A percentile compares a stretch with the other conserved stretches of the same genome.
These are phyloP conservation scores for Oxyura jamaicensis DNA, from an alignment of 2,113 vertebrate genomes.

Conservation along the genomic window DNA sequence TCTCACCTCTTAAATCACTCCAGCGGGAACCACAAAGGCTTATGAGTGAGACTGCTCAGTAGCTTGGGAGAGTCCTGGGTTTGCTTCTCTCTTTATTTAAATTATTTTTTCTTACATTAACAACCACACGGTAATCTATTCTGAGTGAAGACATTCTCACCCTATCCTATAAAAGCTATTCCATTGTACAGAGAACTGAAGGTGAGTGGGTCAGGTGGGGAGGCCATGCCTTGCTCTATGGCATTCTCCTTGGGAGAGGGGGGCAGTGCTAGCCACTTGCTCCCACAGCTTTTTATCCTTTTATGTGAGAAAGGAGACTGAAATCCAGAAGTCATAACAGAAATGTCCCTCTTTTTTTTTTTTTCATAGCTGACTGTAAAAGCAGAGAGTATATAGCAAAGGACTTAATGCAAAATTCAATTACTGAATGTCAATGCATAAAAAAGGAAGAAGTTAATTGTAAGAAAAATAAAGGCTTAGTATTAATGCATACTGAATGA, in stretches of 20 bases:
- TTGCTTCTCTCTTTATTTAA: neutral
- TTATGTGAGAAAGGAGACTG: neutral
- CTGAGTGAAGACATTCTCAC: neutral
- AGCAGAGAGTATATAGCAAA: neutral
- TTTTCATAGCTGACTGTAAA: neutral
- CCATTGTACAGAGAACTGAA: neutral
- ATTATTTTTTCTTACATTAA: neutral
- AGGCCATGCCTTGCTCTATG: neutral
- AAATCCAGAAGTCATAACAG: constrained; percentile 5
- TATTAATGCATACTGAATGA: neutral
- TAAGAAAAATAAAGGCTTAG: neutral
- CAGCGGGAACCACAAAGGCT: accelerated
- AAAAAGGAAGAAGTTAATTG: neutral
- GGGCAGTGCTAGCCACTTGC: neutral
- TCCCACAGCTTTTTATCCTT: neutral
- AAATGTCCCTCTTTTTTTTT: neutral
- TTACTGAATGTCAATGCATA: neutral
- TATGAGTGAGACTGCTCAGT: accelerated
- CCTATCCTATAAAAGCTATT: neutral
- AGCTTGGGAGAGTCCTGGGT: neutral
- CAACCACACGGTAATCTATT: neutral
- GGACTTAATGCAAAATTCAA: neutral
- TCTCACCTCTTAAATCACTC: accelerated
- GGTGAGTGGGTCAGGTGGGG: neutral
- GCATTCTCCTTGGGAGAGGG: neutral